Percentiles rank a stretch among this genome's conserved stretches.
Conservation (phyloP, 2,797 vertebrate species). For the Sardinella longiceps region DNA sequence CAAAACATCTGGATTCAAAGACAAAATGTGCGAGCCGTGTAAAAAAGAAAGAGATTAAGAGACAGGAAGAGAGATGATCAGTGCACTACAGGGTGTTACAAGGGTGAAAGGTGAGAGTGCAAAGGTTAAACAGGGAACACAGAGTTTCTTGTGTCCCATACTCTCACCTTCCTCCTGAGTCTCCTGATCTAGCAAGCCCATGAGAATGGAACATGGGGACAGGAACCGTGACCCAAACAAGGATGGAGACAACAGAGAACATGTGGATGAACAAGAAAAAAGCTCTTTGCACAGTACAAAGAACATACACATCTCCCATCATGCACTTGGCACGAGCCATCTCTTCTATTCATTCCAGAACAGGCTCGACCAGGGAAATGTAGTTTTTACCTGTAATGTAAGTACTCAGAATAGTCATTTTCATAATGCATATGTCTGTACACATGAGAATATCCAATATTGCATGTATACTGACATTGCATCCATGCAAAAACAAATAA, state of each 20-base stretch:
- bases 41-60: neutral
- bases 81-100: neutral
- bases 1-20: neutral
- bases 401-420: neutral
- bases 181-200: conserved; percentile 43
- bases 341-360: neutral
- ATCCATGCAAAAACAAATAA: neutral
- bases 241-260: conserved; percentile 16
- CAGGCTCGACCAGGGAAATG: neutral
- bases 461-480: neutral
- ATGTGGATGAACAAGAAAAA: neutral
- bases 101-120: neutral
- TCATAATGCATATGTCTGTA: neutral
- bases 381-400: neutral
- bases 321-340: neutral
- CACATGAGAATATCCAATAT: neutral
- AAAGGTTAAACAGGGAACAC: neutral
- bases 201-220: conserved; percentile 25
- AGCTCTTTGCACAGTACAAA: neutral
- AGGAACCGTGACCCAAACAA: neutral
- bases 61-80: neutral
- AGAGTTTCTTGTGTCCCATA: neutral
- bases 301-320: conserved; percentile 14
- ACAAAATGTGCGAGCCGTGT: neutral
- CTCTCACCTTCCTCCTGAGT: conserved; percentile 54